phyloP scores from a whole-genome alignment of 2,888 invertebrate genomes.

The Mythimna loreyi region DNA sequence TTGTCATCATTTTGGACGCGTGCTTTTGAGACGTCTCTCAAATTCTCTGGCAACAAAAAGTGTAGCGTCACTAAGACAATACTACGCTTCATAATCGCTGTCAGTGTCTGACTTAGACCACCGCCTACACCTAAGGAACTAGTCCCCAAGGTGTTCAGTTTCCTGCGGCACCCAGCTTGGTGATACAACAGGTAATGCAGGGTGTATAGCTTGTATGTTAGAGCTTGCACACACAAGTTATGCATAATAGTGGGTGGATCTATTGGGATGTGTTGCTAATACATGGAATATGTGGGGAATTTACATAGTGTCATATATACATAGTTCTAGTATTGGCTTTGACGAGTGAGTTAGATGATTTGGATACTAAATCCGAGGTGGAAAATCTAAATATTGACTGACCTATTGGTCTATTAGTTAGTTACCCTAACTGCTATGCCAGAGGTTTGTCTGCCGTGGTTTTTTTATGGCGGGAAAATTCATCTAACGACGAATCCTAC shows the following conservation, averaged over 20 bases:
- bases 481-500: no score
- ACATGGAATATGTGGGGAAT: constrained; percentile 21
- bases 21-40: no score
- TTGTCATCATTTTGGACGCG: no score
- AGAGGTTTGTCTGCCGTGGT: no score
- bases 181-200: constrained; percentile 72
- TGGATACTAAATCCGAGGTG: no score
- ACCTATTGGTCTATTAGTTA: no score
- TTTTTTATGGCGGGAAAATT: no score
- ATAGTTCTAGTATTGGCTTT: constrained; percentile 5
- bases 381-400: no score
- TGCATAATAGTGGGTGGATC: constrained; percentile 47
- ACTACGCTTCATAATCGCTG: background rate
- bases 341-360: no score
- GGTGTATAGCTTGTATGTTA: constrained; percentile 32
- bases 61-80: no score
- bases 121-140: constrained; percentile 42
- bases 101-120: background rate
- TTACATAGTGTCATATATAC: background rate
- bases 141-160: constrained; percentile 66
- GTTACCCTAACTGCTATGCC: no score
- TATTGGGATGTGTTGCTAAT: constrained; percentile 44
- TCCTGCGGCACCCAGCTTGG: constrained; percentile 67
- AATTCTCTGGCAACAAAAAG: no score
- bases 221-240: constrained; percentile 51